Conservation (phyloP, 2,888 invertebrate species). For the Tuta absoluta region DNA sequence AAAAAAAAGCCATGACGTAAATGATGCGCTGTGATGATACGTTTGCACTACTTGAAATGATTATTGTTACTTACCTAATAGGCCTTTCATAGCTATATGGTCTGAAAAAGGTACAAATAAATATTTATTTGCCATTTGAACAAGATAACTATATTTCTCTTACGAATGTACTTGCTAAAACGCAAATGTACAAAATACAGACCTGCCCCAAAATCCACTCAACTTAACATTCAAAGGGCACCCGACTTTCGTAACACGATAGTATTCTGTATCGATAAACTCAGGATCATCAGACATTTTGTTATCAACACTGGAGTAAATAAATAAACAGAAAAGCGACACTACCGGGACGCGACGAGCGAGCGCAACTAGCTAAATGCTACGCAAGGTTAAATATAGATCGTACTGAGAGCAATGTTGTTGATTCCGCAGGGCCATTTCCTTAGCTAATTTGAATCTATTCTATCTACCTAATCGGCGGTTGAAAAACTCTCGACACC, state of each 20-base stretch:
- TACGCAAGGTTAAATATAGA: background rate
- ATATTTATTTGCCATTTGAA: too few species aligned
- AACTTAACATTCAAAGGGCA: conserved; percentile 54
- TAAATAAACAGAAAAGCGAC: too few species aligned
- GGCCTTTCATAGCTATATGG: background rate
- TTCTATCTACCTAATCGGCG: too few species aligned
- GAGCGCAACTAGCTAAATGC: background rate
- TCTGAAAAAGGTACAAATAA: background rate
- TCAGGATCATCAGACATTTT: background rate
- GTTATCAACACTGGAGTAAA: too few species aligned
- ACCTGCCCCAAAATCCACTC: conserved; percentile 16
- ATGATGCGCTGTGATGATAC: too few species aligned
- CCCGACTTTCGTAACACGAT: conserved; percentile 67
- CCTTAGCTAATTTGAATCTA: too few species aligned
- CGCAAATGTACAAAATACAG: background rate
- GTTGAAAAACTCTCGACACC: too few species aligned
- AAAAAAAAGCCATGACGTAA: too few species aligned
- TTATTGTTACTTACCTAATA: background rate
- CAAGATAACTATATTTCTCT: background rate
- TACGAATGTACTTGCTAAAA: background rate
- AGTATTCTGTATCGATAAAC: conserved; percentile 42
- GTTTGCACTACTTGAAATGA: too few species aligned
- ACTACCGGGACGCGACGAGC: background rate
- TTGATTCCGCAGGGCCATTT: too few species aligned
- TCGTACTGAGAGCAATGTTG: too few species aligned